These are phyloP conservation scores for Polydrusus cervinus DNA, from an alignment of 2,888 invertebrate species.

Conservation along the genomic window DNA sequence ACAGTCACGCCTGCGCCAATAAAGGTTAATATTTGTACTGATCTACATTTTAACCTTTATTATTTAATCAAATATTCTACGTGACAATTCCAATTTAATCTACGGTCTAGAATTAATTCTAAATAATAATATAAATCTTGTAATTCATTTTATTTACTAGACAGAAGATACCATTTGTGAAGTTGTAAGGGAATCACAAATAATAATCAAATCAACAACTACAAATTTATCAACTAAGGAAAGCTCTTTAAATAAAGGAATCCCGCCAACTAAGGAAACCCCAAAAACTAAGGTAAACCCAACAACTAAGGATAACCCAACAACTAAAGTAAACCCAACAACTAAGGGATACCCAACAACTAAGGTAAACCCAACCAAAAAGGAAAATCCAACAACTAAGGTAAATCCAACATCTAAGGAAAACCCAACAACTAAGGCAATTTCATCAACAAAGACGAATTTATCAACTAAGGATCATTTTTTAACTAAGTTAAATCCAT, in stretches of 20 bases:
- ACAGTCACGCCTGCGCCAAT: not conserved
- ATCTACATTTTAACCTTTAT: no score
- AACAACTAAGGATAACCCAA: not conserved
- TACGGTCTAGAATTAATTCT: no score
- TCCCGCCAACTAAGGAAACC: no score
- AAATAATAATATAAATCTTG: no score
- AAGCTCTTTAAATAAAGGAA: no score
- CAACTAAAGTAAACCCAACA: not conserved
- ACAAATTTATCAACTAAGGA: no score
- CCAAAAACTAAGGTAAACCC: no score
- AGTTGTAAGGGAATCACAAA: not conserved
- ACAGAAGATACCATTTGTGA: slow-evolving; percentile 3
- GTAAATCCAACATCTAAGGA: not conserved
- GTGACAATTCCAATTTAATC: no score
- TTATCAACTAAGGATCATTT: not conserved
- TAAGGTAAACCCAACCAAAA: not conserved
- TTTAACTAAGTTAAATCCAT: not conserved
- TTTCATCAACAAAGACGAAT: not conserved
- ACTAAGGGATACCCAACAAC: not conserved
- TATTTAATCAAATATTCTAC: no score
- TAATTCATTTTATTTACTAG: not conserved
- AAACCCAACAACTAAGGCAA: not conserved
- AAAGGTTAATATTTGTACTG: not conserved
- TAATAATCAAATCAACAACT: not conserved
- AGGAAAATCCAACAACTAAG: not conserved